Percentiles rank a stretch among this genome's conserved stretches.
These are phyloP conservation scores for Caenorhabditis macrosperma DNA, from an alignment of 2,888 invertebrate species.

Conservation along the genomic window DNA sequence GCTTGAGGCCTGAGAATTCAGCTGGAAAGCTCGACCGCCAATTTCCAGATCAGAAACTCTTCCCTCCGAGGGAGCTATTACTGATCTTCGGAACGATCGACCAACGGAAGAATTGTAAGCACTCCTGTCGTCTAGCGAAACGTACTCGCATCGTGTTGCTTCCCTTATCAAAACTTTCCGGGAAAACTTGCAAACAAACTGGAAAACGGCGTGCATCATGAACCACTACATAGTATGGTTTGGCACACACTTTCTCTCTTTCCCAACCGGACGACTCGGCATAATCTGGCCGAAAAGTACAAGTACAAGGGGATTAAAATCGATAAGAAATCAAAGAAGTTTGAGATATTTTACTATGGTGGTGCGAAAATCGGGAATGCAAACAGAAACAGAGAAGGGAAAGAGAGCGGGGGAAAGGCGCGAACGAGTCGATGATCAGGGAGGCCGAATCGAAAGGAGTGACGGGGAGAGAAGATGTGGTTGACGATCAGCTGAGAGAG, in stretches of 20 bases:
- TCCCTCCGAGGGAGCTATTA: no score
- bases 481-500: slow-evolving; percentile 7
- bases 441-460: slow-evolving; percentile 28
- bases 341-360: slow-evolving; percentile 17
- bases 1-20: no score
- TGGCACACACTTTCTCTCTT: slow-evolving; percentile 16
- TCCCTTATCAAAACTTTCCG: not conserved
- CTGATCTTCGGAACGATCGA: no score
- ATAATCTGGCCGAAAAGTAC: slow-evolving; percentile 20
- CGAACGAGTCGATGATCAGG: slow-evolving; percentile 31
- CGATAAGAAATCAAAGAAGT: slow-evolving; percentile 17
- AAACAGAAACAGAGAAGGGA: no score
- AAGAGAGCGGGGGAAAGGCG: slow-evolving; percentile 14
- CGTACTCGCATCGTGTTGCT: not conserved
- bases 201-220: not conserved
- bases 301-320: slow-evolving; percentile 44
- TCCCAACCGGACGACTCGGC: slow-evolving; percentile 14
- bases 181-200: not conserved
- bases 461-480: slow-evolving; percentile 3
- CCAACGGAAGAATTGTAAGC: no score
- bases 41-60: no score
- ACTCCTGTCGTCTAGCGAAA: not conserved
- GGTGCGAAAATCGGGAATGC: slow-evolving; percentile 40
- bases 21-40: no score
- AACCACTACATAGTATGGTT: not conserved